Evolutionary conservation across 2,888 invertebrate species (phyloP).

Genomic region (Gastracanthus pulcherrimus): DNA sequence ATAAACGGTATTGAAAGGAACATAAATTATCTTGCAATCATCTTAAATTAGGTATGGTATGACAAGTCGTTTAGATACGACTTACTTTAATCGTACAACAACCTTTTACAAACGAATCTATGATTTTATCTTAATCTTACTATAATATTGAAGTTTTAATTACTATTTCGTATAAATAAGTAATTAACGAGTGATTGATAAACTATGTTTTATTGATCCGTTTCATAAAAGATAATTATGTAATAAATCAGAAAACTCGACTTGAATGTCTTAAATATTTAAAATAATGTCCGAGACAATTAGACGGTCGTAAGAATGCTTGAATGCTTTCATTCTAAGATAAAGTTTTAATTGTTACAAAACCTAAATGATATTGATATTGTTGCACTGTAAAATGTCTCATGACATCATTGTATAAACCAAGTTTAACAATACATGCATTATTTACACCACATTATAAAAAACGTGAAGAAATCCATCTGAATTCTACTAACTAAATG

Average conservation of each 20-base stretch:
- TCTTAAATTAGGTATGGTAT: neutral
- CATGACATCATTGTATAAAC: too few species aligned
- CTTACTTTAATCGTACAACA: neutral
- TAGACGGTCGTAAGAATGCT: too few species aligned
- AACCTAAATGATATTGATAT: too few species aligned
- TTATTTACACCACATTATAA: too few species aligned
- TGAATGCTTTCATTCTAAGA: too few species aligned
- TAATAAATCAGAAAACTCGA: neutral
- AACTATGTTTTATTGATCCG: neutral
- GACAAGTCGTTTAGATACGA: neutral
- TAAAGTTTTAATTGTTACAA: too few species aligned
- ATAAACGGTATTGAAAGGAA: neutral
- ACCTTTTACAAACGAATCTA: neutral
- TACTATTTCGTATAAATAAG: neutral
- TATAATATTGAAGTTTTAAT: neutral
- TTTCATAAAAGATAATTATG: neutral
- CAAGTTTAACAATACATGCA: too few species aligned
- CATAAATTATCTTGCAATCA: neutral
- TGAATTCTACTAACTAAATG: too few species aligned
- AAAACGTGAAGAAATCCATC: too few species aligned
- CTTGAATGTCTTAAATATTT: too few species aligned
- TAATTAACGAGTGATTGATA: neutral
- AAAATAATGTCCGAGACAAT: too few species aligned
- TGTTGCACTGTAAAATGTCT: too few species aligned
- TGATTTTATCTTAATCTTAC: neutral